A percentile compares a stretch with the other conserved stretches of the same genome.
Evolutionary conservation across 2,113 vertebrate species (phyloP).

Genomic region (Athene noctua): DNA sequence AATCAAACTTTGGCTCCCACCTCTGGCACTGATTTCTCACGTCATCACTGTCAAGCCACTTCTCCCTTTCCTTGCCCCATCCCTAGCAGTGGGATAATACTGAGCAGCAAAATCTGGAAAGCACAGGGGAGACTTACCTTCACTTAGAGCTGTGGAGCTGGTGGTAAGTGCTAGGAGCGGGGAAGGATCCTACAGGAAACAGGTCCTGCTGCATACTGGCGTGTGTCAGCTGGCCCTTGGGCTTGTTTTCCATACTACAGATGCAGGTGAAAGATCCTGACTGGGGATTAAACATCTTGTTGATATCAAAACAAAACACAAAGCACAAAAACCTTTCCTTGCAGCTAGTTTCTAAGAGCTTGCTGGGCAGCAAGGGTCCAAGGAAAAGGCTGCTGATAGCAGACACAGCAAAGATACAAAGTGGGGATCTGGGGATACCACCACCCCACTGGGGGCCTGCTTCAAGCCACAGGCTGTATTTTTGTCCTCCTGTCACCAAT

Average conservation of each 20-base stretch:
- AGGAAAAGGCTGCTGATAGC: not conserved
- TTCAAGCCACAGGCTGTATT: not conserved
- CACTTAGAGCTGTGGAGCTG: not conserved
- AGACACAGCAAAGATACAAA: not conserved
- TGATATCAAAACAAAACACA: not conserved
- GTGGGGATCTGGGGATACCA: not conserved
- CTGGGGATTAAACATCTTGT: not conserved
- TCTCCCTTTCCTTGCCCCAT: not conserved
- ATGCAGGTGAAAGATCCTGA: not conserved
- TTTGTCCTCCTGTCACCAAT: not conserved
- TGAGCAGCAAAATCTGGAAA: not conserved
- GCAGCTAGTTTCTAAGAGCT: not conserved
- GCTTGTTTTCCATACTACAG: not conserved
- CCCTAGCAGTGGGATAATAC: not conserved
- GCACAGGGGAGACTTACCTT: not conserved
- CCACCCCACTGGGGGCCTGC: not conserved
- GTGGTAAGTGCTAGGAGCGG: not conserved
- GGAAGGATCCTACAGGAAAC: not conserved
- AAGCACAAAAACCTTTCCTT: not conserved
- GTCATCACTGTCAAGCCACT: not conserved
- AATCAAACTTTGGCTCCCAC: not conserved
- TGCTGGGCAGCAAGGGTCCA: not conserved
- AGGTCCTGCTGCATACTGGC: not conserved
- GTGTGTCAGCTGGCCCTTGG: not conserved
- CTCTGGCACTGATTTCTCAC: not conserved